phyloP scores from a whole-genome alignment of 2,113 vertebrate species.

The Paratilapia polleni region DNA sequence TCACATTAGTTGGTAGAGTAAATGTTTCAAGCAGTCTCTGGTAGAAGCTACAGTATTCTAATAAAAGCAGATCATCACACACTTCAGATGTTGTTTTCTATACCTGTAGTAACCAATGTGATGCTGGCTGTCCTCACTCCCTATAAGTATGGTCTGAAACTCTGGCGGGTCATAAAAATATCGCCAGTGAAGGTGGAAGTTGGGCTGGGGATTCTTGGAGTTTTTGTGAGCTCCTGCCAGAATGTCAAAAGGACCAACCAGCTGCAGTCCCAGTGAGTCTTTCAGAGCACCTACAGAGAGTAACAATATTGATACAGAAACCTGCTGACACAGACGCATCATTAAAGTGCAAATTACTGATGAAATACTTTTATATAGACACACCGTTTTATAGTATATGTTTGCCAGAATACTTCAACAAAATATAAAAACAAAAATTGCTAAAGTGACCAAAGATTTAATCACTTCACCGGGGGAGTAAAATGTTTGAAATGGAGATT shows the following conservation, averaged over 20 bases:
- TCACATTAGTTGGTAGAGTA: neutral
- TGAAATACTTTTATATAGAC: neutral
- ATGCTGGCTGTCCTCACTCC: conserved; percentile 85
- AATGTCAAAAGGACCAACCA: conserved; percentile 95
- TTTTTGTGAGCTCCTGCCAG: conserved; percentile 88
- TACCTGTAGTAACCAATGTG: conserved; percentile 99
- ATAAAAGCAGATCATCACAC: neutral
- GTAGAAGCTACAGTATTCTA: neutral
- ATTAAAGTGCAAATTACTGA: neutral
- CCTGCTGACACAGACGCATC: neutral
- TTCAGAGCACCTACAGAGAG: conserved; percentile 83
- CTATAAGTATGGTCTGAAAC: conserved; percentile 91
- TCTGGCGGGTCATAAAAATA: conserved; percentile 97
- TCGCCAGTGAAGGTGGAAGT: conserved; percentile 93
- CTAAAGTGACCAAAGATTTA: neutral
- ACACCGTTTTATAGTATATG: neutral
- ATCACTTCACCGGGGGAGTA: neutral
- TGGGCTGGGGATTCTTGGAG: conserved; percentile 76
- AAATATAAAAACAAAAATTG: neutral
- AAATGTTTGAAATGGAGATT: neutral
- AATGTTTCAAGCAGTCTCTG: neutral
- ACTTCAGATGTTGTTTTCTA: neutral
- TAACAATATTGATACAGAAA: neutral
- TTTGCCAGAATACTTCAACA: too few relatives aligned
- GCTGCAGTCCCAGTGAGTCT: conserved; percentile 84